Percentiles rank a stretch among this genome's conserved stretches.
Conservation (phyloP, 2,797 vertebrate genomes). For the Carapus acus region DNA sequence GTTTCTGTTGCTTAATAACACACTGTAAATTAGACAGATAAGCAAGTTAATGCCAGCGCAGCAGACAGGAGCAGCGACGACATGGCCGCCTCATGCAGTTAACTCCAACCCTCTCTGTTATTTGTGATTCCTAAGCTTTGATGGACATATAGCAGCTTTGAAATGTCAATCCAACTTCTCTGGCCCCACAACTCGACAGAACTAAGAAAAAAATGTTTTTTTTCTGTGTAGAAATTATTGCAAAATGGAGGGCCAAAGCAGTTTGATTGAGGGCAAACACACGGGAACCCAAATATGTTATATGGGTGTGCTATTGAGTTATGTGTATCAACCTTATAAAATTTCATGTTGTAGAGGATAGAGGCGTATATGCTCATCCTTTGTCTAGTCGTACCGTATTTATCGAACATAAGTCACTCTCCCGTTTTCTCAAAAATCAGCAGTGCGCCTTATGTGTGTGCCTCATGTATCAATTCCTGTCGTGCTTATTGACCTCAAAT, state of each 20-base stretch:
- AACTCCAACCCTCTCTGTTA: conserved; percentile 46
- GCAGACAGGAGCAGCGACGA: conserved; percentile 42
- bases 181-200: conserved; percentile 12
- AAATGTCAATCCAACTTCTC: conserved; percentile 39
- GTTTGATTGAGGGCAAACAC: conserved; percentile 40
- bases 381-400: no score
- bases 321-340: no score
- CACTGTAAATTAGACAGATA: conserved; percentile 77
- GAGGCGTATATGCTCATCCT: no score
- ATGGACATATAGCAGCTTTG: conserved; percentile 3
- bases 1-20: conserved; percentile 70
- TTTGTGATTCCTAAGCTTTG: conserved; percentile 20
- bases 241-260: conserved; percentile 19
- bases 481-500: no score
- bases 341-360: no score
- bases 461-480: no score
- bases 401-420: no score
- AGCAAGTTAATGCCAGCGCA: conserved; percentile 61
- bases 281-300: conserved; percentile 37
- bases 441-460: no score
- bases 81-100: conserved; percentile 49
- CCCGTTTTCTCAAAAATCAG: no score
- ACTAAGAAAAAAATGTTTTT: neutral
- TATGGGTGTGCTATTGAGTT: no score
- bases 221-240: conserved; percentile 1